A percentile compares a stretch with the other conserved stretches of the same genome.
Evolutionary conservation across 2,888 invertebrate species (phyloP).

Genomic region (Tetanocera ferruginea): DNA sequence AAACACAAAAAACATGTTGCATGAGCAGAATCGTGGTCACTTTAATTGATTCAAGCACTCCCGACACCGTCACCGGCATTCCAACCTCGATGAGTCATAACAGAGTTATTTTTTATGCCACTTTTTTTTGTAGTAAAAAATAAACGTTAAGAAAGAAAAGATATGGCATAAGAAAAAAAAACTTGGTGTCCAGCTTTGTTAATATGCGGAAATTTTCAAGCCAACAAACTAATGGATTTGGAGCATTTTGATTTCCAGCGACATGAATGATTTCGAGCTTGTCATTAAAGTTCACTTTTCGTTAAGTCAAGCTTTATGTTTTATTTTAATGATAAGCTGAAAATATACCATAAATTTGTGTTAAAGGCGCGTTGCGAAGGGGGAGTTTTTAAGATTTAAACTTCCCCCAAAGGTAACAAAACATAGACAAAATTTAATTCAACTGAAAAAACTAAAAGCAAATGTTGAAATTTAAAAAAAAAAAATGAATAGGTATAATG

Average conservation of each 20-base stretch:
- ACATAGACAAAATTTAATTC: too few relatives aligned
- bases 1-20: neutral
- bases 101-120: neutral
- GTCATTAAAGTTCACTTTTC: neutral
- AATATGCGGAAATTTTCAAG: neutral
- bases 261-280: neutral
- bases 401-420: too few relatives aligned
- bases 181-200: neutral
- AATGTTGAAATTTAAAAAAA: too few relatives aligned
- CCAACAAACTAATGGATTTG: neutral
- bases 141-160: neutral
- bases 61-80: slow-evolving; percentile 1
- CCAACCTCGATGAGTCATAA: slow-evolving; percentile 28
- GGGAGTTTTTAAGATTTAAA: too few relatives aligned
- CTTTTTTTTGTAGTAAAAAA: neutral
- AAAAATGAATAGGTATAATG: too few relatives aligned
- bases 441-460: too few relatives aligned
- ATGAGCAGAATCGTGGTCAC: slow-evolving; percentile 13
- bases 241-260: neutral
- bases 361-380: too few relatives aligned
- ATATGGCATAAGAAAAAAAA: neutral
- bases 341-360: neutral
- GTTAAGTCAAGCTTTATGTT: neutral
- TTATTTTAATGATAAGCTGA: neutral
- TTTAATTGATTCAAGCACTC: slow-evolving; percentile 8